phyloP scores from a whole-genome alignment of 2,888 invertebrate species.

The Xylota sylvarum region DNA sequence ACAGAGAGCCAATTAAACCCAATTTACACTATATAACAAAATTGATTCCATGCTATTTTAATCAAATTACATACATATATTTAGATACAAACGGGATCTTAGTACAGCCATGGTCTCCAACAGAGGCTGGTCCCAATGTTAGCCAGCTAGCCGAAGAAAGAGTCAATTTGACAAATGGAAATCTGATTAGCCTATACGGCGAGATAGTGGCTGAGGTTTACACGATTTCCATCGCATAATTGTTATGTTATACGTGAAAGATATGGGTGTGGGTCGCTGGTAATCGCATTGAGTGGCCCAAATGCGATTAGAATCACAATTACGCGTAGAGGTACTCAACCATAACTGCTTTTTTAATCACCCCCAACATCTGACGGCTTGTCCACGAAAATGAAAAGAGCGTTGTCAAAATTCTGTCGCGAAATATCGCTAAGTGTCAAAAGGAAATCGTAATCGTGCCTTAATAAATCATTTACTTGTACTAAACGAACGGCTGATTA shows the following conservation, averaged over 20 bases:
- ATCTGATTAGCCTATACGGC: conserved; percentile 55
- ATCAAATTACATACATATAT: conserved; percentile 41
- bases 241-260: conserved; percentile 42
- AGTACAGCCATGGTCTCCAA: not conserved
- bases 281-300: conserved; percentile 50
- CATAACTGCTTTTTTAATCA: conserved; percentile 39
- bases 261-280: conserved; percentile 35
- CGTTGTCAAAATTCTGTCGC: conserved; percentile 62
- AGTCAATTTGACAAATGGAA: conserved; percentile 57
- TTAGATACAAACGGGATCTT: not conserved
- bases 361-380: conserved; percentile 31
- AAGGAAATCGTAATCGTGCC: conserved; percentile 40
- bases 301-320: conserved; percentile 64
- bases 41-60: conserved; percentile 59
- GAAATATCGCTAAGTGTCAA: conserved; percentile 49
- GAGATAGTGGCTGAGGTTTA: conserved; percentile 44
- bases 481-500: conserved; percentile 47
- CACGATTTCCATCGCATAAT: conserved; percentile 58
- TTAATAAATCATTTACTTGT: conserved; percentile 65
- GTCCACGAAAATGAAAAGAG: conserved; percentile 50
- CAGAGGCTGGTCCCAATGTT: conserved; percentile 27
- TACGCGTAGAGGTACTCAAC: conserved; percentile 51
- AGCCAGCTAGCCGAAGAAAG: not conserved
- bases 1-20: conserved; percentile 64
- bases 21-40: conserved; percentile 67